Conservation (phyloP, 2,797 vertebrate genomes). For the Gobionotothen gibberifrons region DNA sequence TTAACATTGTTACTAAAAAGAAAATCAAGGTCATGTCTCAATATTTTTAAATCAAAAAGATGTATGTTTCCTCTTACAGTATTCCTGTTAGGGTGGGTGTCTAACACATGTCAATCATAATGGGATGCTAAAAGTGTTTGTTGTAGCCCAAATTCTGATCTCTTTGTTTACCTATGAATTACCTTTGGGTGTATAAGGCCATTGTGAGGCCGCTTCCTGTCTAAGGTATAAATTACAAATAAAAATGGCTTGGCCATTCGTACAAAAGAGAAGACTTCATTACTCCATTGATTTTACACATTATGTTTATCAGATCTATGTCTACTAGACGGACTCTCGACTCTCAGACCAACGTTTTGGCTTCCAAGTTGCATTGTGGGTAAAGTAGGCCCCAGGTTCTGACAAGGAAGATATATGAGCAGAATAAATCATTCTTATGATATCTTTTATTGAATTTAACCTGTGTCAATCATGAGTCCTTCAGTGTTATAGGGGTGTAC, state of each 20-base stretch:
- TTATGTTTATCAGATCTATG: background rate
- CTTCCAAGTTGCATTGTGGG: background rate
- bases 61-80: conserved; percentile 6
- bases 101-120: background rate
- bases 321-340: background rate
- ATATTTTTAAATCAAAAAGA: conserved; percentile 7
- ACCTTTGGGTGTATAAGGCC: background rate
- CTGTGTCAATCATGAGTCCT: background rate
- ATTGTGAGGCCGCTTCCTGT: background rate
- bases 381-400: background rate
- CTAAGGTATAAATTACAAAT: too few species aligned
- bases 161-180: background rate
- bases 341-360: background rate
- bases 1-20: too few species aligned
- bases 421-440: background rate
- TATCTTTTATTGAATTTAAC: too few species aligned
- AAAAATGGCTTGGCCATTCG: too few species aligned
- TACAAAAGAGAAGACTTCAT: too few species aligned
- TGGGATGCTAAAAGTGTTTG: background rate
- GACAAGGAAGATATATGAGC: background rate
- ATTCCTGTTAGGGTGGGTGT: background rate
- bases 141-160: background rate
- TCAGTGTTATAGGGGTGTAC: background rate
- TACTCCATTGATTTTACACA: too few species aligned
- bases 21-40: too few species aligned